Evolutionary conservation across 2,797 vertebrate species (phyloP).

Genomic region (Cetoscarus ocellatus): DNA sequence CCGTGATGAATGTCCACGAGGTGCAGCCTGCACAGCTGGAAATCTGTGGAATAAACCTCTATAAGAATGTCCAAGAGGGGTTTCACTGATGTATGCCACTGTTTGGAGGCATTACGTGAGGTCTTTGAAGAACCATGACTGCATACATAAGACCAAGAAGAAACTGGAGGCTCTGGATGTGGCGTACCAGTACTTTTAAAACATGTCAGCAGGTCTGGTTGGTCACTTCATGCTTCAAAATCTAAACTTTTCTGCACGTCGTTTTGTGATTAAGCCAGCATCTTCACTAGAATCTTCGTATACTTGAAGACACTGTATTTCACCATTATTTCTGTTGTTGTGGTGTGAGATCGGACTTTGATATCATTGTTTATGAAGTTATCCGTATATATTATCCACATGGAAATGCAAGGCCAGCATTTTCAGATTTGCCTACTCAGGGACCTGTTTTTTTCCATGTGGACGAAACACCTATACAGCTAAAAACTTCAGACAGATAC

Average conservation of each 20-base stretch:
- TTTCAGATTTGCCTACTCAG: too few species aligned
- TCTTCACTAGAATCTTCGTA: too few species aligned
- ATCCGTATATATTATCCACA: too few species aligned
- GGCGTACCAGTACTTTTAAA: not conserved
- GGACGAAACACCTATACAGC: too few species aligned
- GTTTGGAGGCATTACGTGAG: constrained; percentile 10
- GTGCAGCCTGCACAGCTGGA: constrained; percentile 29
- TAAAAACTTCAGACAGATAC: too few species aligned
- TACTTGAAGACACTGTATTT: too few species aligned
- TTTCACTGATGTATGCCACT: constrained; percentile 34
- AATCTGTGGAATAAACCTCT: constrained; percentile 15
- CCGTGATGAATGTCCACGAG: constrained; percentile 24
- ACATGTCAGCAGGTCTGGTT: constrained; percentile 1
- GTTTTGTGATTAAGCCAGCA: not conserved
- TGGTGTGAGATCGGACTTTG: too few species aligned
- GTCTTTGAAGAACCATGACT: constrained; percentile 11
- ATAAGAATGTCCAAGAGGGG: constrained; percentile 30
- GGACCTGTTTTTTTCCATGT: too few species aligned
- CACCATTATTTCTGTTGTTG: too few species aligned
- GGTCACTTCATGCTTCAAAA: constrained; percentile 20
- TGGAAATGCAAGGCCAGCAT: too few species aligned
- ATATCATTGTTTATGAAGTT: too few species aligned
- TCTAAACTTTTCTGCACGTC: not conserved
- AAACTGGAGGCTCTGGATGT: not conserved
- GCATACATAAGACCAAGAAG: not conserved